These are phyloP conservation scores for Drosophila sp. DNA, from an alignment of 1,140 invertebrate species.

Conservation along the genomic window DNA sequence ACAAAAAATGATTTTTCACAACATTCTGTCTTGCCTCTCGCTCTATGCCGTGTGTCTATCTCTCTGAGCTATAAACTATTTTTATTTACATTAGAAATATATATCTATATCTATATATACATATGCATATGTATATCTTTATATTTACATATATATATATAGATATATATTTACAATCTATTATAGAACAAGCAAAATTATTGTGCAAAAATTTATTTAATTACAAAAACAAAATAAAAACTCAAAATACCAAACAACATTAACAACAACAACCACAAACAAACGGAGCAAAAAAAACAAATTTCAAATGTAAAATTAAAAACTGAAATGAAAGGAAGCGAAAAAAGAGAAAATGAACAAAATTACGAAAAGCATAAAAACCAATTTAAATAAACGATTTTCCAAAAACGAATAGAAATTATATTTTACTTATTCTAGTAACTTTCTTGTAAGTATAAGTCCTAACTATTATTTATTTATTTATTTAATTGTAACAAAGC, in stretches of 20 bases:
- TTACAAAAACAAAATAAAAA: neutral
- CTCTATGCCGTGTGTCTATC: slow-evolving; percentile 53
- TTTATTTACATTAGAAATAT: slow-evolving; percentile 44
- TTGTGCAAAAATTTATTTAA: slow-evolving; percentile 48
- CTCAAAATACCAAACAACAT: slow-evolving; percentile 1
- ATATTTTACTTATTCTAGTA: no score
- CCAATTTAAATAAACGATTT: slow-evolving; percentile 59
- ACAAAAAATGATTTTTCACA: slow-evolving; percentile 4
- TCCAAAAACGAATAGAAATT: slow-evolving; percentile 48
- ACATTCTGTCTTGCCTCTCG: slow-evolving; percentile 52
- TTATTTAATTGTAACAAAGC: no score
- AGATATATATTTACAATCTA: slow-evolving; percentile 40
- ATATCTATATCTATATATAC: slow-evolving; percentile 34
- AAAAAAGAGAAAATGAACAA: slow-evolving; percentile 28
- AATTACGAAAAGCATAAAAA: slow-evolving; percentile 34
- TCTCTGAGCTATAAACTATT: slow-evolving; percentile 45
- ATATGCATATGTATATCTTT: slow-evolving; percentile 44
- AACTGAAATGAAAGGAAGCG: slow-evolving; percentile 29
- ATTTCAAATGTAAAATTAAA: slow-evolving; percentile 42
- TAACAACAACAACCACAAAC: slow-evolving; percentile 28
- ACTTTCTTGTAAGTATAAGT: no score
- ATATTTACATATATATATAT: slow-evolving; percentile 49
- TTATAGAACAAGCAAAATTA: slow-evolving; percentile 44
- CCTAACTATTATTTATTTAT: no score
- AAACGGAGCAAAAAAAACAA: slow-evolving; percentile 44